Base-by-base conservation (phyloP, 92 coral and sea anemone species). In the Porites rus region DNA sequence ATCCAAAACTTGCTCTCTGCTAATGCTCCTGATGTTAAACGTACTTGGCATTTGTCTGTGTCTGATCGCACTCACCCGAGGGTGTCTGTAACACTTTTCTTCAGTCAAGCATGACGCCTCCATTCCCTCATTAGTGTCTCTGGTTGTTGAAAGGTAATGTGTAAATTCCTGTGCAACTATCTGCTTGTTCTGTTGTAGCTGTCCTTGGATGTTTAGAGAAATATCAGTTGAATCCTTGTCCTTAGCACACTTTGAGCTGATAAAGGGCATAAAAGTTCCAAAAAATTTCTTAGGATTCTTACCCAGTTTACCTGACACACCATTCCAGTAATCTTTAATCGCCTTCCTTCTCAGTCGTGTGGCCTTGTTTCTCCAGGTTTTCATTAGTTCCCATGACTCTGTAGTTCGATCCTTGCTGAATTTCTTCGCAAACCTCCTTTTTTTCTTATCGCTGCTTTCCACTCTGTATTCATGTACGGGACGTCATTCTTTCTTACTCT, bases 361-460 rank as follows among this genome's bases (percentile, higher is more conserved):
- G 31, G 31, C 31, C 31, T 28, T 28, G 31, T 28, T 2, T 28
- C 31, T 28, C 31, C 31, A 28, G 31, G 31, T 28, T 28, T 28
- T 28, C 31, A 28, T 28, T 28, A 28, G 31, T 28, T 28, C 31
- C 31, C 31, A 10, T 51, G 51, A 51, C 51, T 73, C 65, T 74
- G 56, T 52, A 38, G 78, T 74, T 74, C 58, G 52, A 20, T 8
- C 58, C 22, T 53, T 19, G 24, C 78, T 74, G 38, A 74, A 51
- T 51, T 74, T 74, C 78, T 54, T 51, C 12, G 65, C 65, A 19
- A 12, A 74, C 64, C 22, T 74, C n/a, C 65, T 22, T 74, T 74
- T 28, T 74, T 74, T 53, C 78, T n/a, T 19, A 52, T 74, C 6
- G 78, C 78, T 54, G 56, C 65, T 18, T 54, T 75, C 79, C 79